Percentiles rank a stretch among this genome's conserved stretches.
These are phyloP conservation scores for Arenaria interpres DNA, from an alignment of 2,113 vertebrate species.

Conservation along the genomic window DNA sequence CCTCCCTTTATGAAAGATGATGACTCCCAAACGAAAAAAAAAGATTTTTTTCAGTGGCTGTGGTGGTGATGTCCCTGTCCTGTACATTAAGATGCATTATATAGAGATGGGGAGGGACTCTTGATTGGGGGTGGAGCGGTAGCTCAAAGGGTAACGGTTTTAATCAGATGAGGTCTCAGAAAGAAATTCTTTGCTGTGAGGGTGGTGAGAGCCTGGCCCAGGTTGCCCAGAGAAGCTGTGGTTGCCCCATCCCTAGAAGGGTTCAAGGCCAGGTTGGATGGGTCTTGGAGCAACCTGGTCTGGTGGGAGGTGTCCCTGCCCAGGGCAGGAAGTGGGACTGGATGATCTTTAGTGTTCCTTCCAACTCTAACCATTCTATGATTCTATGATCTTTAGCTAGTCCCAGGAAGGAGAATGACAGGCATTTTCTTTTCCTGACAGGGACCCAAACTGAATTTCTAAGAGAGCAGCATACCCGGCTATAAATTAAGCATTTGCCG, in stretches of 20 bases:
- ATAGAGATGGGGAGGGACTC: not conserved
- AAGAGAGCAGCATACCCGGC: not conserved
- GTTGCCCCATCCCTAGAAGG: not conserved
- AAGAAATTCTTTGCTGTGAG: not conserved
- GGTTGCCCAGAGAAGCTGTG: not conserved
- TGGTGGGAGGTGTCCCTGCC: not conserved
- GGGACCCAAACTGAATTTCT: not conserved
- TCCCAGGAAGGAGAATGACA: not conserved
- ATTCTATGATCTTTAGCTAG: not conserved
- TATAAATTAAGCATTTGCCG: not conserved
- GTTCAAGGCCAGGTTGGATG: not conserved
- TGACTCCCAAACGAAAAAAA: not conserved
- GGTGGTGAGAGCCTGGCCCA: not conserved
- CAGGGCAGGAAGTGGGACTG: not conserved
- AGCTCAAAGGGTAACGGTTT: not conserved
- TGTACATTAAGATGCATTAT: not conserved
- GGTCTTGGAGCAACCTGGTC: not conserved
- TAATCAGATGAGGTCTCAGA: not conserved
- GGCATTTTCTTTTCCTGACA: not conserved
- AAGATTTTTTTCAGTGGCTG: not conserved
- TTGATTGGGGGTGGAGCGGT: not conserved
- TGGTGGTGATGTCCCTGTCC: not conserved
- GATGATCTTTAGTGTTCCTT: not conserved
- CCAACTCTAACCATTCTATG: not conserved
- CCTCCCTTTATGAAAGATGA: not conserved